Base-by-base conservation (phyloP, 2,797 vertebrate genomes). In the Betta splendens region DNA sequence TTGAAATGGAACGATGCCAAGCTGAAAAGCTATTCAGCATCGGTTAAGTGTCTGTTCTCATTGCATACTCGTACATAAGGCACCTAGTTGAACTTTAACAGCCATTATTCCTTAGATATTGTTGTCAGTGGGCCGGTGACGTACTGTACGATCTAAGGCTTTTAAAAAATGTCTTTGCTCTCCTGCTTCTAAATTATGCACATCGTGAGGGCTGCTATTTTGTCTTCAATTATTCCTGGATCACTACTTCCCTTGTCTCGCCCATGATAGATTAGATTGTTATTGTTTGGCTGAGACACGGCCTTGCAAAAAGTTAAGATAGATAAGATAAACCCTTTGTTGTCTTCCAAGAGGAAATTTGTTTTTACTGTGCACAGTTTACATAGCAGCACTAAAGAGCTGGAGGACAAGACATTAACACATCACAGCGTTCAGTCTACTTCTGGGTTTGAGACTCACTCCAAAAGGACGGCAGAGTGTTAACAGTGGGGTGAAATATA, bases 241-340 rank as follows among this genome's bases (percentile, higher is more conserved):
- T 71, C 65, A 71, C 50, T 46, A 46, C 54, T 32, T 44, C 15
- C 5, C 44, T 55, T 59, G 13, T 69, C 22, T 28, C 7, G 7
- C 61, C 43, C 53, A 43, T 75, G 65, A 81, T 75, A 46, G 63
- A 86, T 86, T 74, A 73, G 48, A 73, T 77, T 47, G 56, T 66
- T 70, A 61, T 73, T 55, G 51, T 78, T 87, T 80, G 58, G 70
- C 69, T 57, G 46, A 54, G 51, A 60, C 60, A 50, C 48, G 26
- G 42, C 61, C 42, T 63, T 74, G 44, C 47, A 76, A 60, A 57
- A 50, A 68, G 43, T 71, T 66, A 43, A 61, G 59, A 72, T 63
- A 33, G 73, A 68, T 70, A 57, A 57, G 64, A 73, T 74, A 59
- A 58, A 65, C 35, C 20, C 46, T 44, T 53, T 32, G 48, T 67